Evolutionary conservation across 1,140 invertebrate species (phyloP).

Genomic region (Vanessa atalanta): DNA sequence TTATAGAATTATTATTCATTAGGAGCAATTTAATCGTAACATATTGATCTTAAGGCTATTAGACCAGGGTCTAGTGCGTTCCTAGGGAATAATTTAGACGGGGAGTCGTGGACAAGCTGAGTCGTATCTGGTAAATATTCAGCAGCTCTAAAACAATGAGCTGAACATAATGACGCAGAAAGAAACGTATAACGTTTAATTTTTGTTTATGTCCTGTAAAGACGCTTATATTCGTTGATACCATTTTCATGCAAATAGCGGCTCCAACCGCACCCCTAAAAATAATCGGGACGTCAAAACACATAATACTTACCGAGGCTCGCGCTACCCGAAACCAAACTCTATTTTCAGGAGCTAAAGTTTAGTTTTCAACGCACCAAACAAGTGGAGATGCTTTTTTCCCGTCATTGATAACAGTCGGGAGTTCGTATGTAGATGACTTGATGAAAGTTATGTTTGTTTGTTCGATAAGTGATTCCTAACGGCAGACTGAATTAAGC

Average conservation of each 20-base stretch:
- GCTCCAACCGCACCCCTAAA: slow-evolving; percentile 21
- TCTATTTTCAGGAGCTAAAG: neutral
- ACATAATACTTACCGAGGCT: slow-evolving; percentile 11
- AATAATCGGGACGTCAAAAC: slow-evolving; percentile 24
- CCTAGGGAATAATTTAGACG: neutral
- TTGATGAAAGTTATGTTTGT: neutral
- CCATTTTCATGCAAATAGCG: slow-evolving; percentile 27
- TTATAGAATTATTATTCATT: too few species aligned
- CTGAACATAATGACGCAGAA: neutral
- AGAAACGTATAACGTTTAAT: neutral
- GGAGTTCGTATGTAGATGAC: neutral
- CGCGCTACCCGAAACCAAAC: neutral
- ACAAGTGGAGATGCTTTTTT: neutral
- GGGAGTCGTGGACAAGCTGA: too few species aligned
- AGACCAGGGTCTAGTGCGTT: too few species aligned
- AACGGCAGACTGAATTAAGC: neutral
- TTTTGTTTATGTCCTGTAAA: neutral
- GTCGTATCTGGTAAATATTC: neutral
- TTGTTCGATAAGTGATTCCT: slow-evolving; percentile 13
- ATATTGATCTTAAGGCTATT: too few species aligned
- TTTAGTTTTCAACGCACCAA: slow-evolving; percentile 7
- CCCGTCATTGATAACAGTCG: neutral
- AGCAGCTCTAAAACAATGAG: neutral
- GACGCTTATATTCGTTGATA: slow-evolving; percentile 14
- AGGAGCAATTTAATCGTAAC: too few species aligned